Conservation (phyloP, 2,888 invertebrate species). For the Pemphredon lugubris region DNA sequence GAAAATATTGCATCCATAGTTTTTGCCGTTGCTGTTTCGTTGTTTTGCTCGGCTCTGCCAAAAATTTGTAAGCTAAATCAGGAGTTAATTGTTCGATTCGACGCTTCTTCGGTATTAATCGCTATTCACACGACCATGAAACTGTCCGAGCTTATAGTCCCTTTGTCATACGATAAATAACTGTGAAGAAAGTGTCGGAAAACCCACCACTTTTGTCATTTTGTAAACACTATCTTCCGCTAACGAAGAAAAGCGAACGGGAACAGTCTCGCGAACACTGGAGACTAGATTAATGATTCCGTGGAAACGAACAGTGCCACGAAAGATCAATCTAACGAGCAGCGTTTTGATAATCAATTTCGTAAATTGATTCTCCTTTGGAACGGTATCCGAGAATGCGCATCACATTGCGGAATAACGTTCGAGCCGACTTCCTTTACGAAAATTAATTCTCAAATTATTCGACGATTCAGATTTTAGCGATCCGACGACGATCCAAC, state of each 20-base stretch:
- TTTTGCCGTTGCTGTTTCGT: too few relatives aligned
- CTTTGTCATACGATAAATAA: slow-evolving; percentile 21
- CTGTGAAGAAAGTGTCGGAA: slow-evolving; percentile 15
- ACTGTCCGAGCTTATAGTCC: slow-evolving; percentile 54
- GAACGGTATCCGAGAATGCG: not conserved
- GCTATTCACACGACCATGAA: slow-evolving; percentile 31
- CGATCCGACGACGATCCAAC: too few relatives aligned
- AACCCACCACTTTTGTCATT: slow-evolving; percentile 41
- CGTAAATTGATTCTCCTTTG: slow-evolving; percentile 30
- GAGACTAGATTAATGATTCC: not conserved
- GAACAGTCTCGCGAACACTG: not conserved
- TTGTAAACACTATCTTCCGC: slow-evolving; percentile 27
- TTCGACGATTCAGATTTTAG: slow-evolving; percentile 6
- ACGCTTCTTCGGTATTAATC: slow-evolving; percentile 13
- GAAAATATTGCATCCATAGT: too few relatives aligned
- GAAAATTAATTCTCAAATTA: not conserved
- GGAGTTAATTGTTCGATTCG: not conserved
- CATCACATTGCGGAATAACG: not conserved
- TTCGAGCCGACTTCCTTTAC: not conserved
- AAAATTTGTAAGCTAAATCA: not conserved
- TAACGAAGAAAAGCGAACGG: not conserved
- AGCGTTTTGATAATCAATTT: slow-evolving; percentile 38
- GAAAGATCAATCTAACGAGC: not conserved
- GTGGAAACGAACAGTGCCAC: not conserved
- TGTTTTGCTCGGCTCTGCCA: slow-evolving; percentile 33